Conservation (phyloP, 1,140 invertebrate species). For the Heliconius hermathena region DNA sequence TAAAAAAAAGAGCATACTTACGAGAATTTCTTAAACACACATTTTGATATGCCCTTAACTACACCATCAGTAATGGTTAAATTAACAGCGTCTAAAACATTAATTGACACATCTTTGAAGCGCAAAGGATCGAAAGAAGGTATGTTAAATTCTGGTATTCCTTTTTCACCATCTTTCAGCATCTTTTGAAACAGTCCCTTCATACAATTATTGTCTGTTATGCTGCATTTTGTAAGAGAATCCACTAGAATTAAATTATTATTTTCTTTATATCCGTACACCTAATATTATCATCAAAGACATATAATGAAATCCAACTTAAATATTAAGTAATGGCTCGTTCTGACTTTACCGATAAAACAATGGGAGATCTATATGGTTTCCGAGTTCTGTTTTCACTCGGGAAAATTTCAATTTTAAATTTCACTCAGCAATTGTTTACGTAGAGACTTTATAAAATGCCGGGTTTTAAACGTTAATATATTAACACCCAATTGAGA, state of each 20-base stretch:
- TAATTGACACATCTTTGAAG: conserved; percentile 45
- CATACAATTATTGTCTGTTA: conserved; percentile 51
- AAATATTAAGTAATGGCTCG: no score
- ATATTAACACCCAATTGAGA: not conserved
- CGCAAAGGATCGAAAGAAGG: conserved; percentile 55
- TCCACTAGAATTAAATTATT: conserved; percentile 52
- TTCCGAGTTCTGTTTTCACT: no score
- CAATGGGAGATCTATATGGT: no score
- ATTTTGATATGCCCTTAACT: conserved; percentile 53
- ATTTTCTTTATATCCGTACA: not conserved
- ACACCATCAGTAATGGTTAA: conserved; percentile 52
- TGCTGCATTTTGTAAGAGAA: conserved; percentile 50
- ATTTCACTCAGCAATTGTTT: no score
- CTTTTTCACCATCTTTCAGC: conserved; percentile 44
- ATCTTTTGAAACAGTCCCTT: conserved; percentile 37
- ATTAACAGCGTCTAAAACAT: conserved; percentile 43
- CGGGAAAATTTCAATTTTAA: no score
- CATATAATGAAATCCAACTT: no score
- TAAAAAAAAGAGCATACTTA: conserved; percentile 40
- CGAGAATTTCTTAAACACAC: conserved; percentile 50
- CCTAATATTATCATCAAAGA: not conserved
- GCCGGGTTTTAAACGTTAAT: not conserved
- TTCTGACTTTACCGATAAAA: no score
- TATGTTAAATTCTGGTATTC: conserved; percentile 54
- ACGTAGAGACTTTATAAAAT: no score